phyloP scores from a whole-genome alignment of 2,797 vertebrate species.

The Chrysocyon brachyurus region DNA sequence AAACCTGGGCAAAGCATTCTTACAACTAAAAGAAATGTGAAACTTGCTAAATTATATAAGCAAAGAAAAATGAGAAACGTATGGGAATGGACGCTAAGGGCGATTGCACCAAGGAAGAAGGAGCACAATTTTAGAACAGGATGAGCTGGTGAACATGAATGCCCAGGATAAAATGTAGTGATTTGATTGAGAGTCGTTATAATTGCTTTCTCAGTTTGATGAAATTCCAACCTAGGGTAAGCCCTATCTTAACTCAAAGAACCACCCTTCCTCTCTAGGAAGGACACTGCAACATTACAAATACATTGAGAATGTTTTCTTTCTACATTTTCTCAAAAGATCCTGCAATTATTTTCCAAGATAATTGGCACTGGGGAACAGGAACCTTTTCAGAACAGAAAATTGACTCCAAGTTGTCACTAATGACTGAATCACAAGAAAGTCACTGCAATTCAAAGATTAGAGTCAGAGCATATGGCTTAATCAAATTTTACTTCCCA shows the following conservation, averaged over 20 bases:
- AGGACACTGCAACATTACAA: not conserved
- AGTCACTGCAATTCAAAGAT: slow-evolving; percentile 11
- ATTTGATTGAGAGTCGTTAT: not conserved
- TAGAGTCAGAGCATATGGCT: not conserved
- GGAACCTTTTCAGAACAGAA: not conserved
- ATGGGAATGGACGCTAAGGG: not conserved
- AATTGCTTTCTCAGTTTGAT: not conserved
- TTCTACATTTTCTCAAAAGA: not conserved
- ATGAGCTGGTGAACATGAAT: not conserved
- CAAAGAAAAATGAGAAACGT: not conserved
- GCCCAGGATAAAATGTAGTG: not conserved
- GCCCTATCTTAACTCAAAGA: not conserved
- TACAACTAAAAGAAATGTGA: not conserved
- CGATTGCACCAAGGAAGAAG: not conserved
- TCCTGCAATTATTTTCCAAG: not conserved
- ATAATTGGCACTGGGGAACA: not conserved
- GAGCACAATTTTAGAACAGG: not conserved
- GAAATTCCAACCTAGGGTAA: not conserved
- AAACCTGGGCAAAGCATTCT: not conserved
- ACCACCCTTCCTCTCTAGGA: not conserved
- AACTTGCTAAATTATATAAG: not conserved
- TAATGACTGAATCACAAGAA: not conserved
- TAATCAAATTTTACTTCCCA: not conserved
- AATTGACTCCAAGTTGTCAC: not conserved
- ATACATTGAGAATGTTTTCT: not conserved